These are phyloP conservation scores for Sesamia inferens DNA, from an alignment of 2,888 invertebrate genomes.

Conservation along the genomic window DNA sequence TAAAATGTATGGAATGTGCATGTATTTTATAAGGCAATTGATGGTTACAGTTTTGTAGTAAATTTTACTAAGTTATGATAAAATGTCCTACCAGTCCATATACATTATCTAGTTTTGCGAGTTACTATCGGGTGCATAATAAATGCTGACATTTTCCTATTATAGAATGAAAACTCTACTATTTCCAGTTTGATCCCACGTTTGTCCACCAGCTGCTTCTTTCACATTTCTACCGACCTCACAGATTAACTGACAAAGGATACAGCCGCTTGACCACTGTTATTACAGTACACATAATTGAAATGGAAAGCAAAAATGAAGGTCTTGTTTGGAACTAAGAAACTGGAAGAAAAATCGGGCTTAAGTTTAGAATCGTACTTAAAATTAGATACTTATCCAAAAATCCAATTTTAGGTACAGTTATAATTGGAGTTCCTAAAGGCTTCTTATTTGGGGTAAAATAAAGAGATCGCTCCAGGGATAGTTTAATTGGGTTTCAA, in stretches of 20 bases:
- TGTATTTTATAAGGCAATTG: neutral
- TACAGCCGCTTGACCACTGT: neutral
- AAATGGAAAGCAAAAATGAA: constrained; percentile 52
- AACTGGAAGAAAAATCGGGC: neutral
- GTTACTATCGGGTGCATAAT: neutral
- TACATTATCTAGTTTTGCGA: neutral
- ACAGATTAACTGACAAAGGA: neutral
- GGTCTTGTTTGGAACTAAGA: constrained; percentile 27
- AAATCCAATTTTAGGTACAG: no score
- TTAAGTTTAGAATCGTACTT: no score
- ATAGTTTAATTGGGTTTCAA: constrained; percentile 10
- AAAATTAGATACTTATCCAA: no score
- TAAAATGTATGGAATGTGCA: neutral
- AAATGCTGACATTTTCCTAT: neutral
- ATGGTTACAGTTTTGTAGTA: neutral
- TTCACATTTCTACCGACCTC: neutral
- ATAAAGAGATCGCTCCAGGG: constrained; percentile 1
- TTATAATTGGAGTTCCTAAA: neutral
- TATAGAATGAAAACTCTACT: neutral
- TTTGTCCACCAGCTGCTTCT: neutral
- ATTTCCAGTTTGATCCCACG: neutral
- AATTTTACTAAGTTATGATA: neutral
- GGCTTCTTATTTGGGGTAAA: neutral
- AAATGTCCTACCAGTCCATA: neutral
- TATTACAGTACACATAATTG: constrained; percentile 50